phyloP scores from a whole-genome alignment of 2,888 invertebrate genomes.

The Campaea margaritaria region DNA sequence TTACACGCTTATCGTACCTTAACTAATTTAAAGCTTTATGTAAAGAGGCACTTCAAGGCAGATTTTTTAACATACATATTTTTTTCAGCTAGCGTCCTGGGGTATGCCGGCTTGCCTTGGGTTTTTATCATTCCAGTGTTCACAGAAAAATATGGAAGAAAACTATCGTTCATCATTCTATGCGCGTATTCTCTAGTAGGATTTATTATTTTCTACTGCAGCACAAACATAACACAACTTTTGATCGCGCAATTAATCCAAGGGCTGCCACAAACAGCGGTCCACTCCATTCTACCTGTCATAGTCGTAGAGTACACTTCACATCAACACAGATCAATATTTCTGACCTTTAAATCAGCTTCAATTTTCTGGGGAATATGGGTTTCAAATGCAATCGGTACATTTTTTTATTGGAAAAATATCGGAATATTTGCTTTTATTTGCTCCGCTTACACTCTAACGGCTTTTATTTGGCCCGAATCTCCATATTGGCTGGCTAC shows the following conservation, averaged over 20 bases:
- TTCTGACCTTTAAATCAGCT: constrained; percentile 44
- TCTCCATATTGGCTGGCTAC: constrained; percentile 43
- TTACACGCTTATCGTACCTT: too few species aligned
- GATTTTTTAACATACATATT: too few species aligned
- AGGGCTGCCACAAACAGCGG: constrained; percentile 41
- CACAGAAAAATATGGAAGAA: background rate
- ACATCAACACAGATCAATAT: constrained; percentile 44
- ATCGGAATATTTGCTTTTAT: constrained; percentile 37
- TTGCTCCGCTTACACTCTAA: constrained; percentile 35
- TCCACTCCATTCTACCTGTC: constrained; percentile 36
- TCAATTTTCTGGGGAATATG: constrained; percentile 43
- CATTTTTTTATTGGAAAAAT: constrained; percentile 39
- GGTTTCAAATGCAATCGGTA: constrained; percentile 44
- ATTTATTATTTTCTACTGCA: constrained; percentile 44
- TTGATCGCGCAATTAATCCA: constrained; percentile 46
- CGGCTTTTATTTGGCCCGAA: constrained; percentile 38
- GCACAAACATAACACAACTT: constrained; percentile 40
- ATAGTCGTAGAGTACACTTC: constrained; percentile 48
- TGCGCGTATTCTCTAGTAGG: constrained; percentile 30
- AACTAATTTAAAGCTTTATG: too few species aligned
- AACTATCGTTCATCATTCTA: constrained; percentile 1
- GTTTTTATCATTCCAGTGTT: too few species aligned
- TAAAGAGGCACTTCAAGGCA: too few species aligned
- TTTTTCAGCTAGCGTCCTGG: too few species aligned
- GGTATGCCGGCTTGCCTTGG: too few species aligned